A percentile compares a stretch with the other conserved stretches of the same genome.
Conservation (phyloP, 2,113 vertebrate genomes). For the Podarcis cretensis region DNA sequence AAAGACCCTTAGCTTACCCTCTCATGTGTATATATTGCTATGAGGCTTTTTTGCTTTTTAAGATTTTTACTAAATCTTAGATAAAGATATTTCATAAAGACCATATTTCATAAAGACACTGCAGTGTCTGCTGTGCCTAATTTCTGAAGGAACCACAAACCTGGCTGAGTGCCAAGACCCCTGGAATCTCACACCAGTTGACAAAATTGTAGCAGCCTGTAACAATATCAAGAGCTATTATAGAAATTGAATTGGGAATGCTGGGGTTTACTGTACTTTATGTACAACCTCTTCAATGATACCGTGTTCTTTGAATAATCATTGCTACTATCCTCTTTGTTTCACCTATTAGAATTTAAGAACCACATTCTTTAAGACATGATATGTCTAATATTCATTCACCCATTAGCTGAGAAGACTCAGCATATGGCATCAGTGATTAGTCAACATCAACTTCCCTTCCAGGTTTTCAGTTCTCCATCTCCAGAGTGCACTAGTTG, state of each 20-base stretch:
- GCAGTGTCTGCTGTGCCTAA: too few relatives aligned
- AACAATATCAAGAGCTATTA: neutral
- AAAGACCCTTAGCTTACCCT: neutral
- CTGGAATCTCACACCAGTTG: too few relatives aligned
- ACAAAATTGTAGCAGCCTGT: too few relatives aligned
- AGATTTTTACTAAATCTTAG: too few relatives aligned
- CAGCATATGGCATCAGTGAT: conserved; percentile 5
- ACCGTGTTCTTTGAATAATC: neutral
- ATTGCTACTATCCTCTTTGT: neutral
- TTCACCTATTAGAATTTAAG: too few relatives aligned
- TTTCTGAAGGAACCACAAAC: too few relatives aligned
- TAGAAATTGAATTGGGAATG: neutral
- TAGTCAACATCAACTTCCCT: neutral
- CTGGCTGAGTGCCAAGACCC: too few relatives aligned
- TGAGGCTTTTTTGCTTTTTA: too few relatives aligned
- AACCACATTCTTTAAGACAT: neutral
- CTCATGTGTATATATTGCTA: too few relatives aligned
- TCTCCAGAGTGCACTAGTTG: neutral
- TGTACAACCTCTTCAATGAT: neutral
- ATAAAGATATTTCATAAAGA: too few relatives aligned
- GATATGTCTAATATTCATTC: conserved; percentile 1
- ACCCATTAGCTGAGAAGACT: neutral
- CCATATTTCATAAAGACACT: too few relatives aligned
- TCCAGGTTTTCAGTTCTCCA: conserved; percentile 36
- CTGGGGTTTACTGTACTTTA: neutral